phyloP scores from a whole-genome alignment of 2,113 vertebrate genomes.

The Erythrocebus patas region DNA sequence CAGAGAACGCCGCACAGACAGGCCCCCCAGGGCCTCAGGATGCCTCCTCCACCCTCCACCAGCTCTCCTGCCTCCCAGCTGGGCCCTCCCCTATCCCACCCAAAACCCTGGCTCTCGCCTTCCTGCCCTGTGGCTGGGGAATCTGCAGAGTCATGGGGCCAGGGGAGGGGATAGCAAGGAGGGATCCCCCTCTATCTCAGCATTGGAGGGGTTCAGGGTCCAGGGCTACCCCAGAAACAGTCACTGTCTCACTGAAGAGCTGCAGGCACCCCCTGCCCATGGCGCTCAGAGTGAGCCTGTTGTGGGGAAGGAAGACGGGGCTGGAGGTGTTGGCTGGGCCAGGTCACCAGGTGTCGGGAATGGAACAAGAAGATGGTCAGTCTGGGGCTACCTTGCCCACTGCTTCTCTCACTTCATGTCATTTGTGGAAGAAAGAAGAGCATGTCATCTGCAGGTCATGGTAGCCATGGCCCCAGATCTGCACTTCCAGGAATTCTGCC shows the following conservation, averaged over 20 bases:
- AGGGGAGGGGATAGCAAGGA: too few species aligned
- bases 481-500: neutral
- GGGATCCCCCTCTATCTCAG: neutral
- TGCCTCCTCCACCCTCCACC: neutral
- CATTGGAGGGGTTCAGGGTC: fast-evolving
- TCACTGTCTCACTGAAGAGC: fast-evolving
- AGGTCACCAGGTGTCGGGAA: too few species aligned
- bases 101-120: too few species aligned
- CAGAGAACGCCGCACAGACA: too few species aligned
- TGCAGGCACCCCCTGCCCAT: fast-evolving
- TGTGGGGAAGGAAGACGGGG: too few species aligned
- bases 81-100: neutral
- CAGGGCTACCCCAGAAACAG: too few species aligned
- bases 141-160: neutral
- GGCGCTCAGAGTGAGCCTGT: fast-evolving
- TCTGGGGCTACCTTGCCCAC: fast-evolving
- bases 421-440: neutral
- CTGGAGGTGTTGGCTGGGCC: neutral
- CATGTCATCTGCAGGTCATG: neutral
- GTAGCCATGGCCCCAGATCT: neutral
- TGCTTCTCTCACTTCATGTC: neutral
- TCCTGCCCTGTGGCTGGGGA: neutral
- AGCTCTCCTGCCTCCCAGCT: neutral
- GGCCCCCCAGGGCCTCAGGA: neutral
- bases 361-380: too few species aligned